phyloP scores from a whole-genome alignment of 2,113 vertebrate genomes.

The Pipa parva region DNA sequence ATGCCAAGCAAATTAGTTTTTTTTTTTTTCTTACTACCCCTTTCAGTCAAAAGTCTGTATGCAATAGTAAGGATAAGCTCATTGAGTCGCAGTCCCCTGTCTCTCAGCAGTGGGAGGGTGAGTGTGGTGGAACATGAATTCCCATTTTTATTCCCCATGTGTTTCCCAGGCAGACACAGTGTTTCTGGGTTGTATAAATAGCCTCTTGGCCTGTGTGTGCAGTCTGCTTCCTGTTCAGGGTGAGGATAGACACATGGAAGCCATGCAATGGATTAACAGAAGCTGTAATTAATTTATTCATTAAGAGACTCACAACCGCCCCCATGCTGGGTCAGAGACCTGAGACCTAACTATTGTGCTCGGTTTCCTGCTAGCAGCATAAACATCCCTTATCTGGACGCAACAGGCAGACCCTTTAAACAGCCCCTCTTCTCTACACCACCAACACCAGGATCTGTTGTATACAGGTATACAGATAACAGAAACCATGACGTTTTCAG shows the following conservation, averaged over 20 bases:
- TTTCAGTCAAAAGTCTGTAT: not conserved
- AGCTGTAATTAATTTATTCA: constrained; percentile 22
- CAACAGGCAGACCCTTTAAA: constrained; percentile 12
- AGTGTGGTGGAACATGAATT: constrained; percentile 15
- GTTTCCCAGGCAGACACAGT: constrained; percentile 10
- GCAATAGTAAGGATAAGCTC: not conserved
- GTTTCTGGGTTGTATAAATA: constrained; percentile 19
- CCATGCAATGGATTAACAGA: constrained; percentile 13
- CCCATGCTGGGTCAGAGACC: constrained; percentile 22
- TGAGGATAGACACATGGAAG: constrained; percentile 25
- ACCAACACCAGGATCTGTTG: not conserved
- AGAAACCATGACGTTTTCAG: no score
- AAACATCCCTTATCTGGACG: constrained; percentile 37
- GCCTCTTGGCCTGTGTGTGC: constrained; percentile 19
- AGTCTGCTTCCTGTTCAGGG: constrained; percentile 24
- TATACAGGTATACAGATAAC: no score
- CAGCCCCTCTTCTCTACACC: not conserved
- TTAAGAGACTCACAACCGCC: constrained; percentile 14
- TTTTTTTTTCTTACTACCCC: no score
- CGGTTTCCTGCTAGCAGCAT: constrained; percentile 15
- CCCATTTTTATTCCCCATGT: constrained; percentile 21
- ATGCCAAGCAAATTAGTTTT: no score
- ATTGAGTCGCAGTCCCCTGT: constrained; percentile 3
- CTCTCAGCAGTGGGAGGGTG: constrained; percentile 23
- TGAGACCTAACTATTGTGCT: constrained; percentile 30